Conservation (phyloP, 2,797 vertebrate genomes). For the Monodelphis domestica region DNA sequence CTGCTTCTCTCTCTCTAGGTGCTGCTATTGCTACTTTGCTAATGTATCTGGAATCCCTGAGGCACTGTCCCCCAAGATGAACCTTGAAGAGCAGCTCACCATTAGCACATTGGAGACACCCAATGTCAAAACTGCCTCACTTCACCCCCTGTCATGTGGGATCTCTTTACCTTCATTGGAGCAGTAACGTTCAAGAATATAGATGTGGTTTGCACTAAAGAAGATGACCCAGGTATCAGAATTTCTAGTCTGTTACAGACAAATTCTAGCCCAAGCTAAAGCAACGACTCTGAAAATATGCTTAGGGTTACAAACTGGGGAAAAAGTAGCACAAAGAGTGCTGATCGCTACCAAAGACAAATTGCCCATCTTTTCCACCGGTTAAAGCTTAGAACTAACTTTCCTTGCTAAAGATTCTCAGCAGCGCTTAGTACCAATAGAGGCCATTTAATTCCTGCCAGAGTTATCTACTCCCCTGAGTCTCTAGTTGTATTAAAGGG, state of each 20-base stretch:
- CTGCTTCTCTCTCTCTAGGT: fast-evolving
- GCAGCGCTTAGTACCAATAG: neutral
- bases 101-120: neutral
- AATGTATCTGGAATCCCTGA: neutral
- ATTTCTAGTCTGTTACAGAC: neutral
- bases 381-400: fast-evolving
- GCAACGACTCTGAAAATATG: neutral
- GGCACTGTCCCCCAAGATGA: neutral
- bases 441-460: neutral
- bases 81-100: neutral
- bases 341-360: neutral
- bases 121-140: no score
- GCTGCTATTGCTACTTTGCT: neutral
- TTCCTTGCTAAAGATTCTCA: neutral
- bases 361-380: neutral
- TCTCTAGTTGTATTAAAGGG: neutral
- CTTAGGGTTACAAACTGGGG: neutral
- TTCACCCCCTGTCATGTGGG: fast-evolving
- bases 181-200: neutral
- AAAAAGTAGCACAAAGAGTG: neutral
- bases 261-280: neutral
- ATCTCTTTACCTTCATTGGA: neutral
- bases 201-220: neutral
- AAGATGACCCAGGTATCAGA: fast-evolving
- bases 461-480: neutral